Base-by-base conservation (phyloP, 2,113 vertebrate species). In the Cottus gobio region DNA sequence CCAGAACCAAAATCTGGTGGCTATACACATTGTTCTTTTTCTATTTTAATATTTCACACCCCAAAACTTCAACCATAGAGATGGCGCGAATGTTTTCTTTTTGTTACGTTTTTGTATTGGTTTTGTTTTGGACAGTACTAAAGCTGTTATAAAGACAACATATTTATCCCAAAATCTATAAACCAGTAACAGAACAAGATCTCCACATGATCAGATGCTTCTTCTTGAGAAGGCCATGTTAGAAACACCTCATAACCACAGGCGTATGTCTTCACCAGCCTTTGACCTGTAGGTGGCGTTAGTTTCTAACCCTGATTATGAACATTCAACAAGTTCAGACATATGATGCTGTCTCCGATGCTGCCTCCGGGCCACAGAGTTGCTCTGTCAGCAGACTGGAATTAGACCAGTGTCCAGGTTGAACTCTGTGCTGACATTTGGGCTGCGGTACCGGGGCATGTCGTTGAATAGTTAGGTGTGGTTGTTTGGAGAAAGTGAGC, bases 381-480 rank as follows among this genome's bases (percentile, higher is more conserved):
- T 83, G 79, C 85, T 73, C 82, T 16, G 46, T 90, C 87, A 90
- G 91, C 90, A 86, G 71, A 57, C 88, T 91, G 72, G 63, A 88
- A 89, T 92, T 91, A 93, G 89, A 86, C 77, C 61, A 28, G 37
- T 36, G 71, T 77, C 62, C 80, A 71, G 67, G 58, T 58, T 76
- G 66, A 82, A 73, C 80, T 75, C 54, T 71, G 31, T 18, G 24
- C 78, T 78, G 81, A 44, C 36, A 86, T 88, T 50, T 65, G 26
- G 74, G 28, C 52, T 46, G 79, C 18, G 72, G 62, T 13, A 3
- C 46, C 0, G 56, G 70, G 62, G 62, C 65, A 74, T 61, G 83
- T 61, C 82, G 74, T 71, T 67, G 56, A 80, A 84, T 48, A 48
- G 52, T 22, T 63, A 42, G 50, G 65, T 58, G 81, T 62, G 71